Evolutionary conservation across 2,113 vertebrate genomes (phyloP).

Genomic region (Cricetomys ansorgei): DNA sequence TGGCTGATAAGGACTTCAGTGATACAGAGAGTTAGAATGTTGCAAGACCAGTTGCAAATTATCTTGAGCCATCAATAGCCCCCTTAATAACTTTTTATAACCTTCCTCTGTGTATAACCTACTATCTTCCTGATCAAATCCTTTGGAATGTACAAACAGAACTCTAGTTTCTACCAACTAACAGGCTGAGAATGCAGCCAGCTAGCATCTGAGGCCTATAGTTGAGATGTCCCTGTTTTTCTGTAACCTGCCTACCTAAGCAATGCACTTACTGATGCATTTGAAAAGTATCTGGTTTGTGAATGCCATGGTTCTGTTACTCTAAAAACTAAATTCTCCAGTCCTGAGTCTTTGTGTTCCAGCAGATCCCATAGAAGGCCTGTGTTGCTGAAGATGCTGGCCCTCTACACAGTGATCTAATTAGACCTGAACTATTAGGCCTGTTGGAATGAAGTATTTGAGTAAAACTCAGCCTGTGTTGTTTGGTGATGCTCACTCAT

Average conservation of each 20-base stretch:
- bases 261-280: no score
- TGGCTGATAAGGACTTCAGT: neutral
- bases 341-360: neutral
- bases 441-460: neutral
- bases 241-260: neutral
- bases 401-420: neutral
- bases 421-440: neutral
- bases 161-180: neutral
- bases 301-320: neutral
- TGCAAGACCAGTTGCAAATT: neutral
- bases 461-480: neutral
- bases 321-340: neutral
- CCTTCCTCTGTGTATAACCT: neutral
- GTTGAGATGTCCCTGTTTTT: neutral
- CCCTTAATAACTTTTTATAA: neutral
- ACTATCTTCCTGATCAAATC: neutral
- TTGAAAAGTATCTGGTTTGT: neutral
- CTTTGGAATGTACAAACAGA: neutral
- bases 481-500: neutral
- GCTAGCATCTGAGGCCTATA: no score
- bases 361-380: no score
- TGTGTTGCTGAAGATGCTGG: neutral
- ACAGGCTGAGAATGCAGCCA: neutral
- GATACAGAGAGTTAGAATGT: neutral
- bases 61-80: neutral